Evolutionary conservation across 1,140 invertebrate genomes (phyloP), one percentile per base, ranked within the genome.

Genomic region (Neodiprion lecontei): DNA sequence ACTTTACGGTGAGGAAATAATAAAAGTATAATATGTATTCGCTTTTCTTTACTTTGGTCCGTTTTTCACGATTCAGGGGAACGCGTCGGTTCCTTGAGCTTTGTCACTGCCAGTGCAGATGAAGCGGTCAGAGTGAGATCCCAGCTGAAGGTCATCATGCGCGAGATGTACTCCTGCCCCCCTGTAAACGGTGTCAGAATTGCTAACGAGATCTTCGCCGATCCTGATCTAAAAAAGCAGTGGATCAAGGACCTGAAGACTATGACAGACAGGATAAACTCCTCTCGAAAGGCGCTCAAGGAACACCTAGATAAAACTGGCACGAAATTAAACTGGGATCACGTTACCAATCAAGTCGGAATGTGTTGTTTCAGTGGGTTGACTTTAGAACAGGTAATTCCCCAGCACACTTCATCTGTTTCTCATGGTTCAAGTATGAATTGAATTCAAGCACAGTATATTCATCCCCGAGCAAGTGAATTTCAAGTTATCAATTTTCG

Each of bases 331-430:
- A 91, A 95, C 82, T 99, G 97, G 97, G 86, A 93, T 68, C 97
- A 99, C 88, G 97, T 99, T 84, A 97, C 95, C 68, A 93, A 98
- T 83, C 97, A 99, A 90, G 99, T 99, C 86, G 97, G 97, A 82
- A 99, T 99, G 97, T 99, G 98, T 91, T 99, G 97, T 86, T 99
- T 92, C 88, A 98, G 97, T 61, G 97, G 97, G 75, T 91, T 98
- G 83, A 95, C 91, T 65, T 91, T 94, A 12, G 90, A 94, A 75
- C 95, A 98, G 91, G 95, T 93, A 76, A 82, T 47, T 70, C 70
- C 14, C 40, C 69, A 28, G 12, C 28, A 5, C 28, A 40, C 28
- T 40, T 14, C 1, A 14, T 65, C 17, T 65, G 17, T 65, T 65
- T 0, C 17, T 4, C 1, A 65, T 65, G 12, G 61, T 14, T 14